These are phyloP conservation scores for Saccostrea glomerata DNA, from an alignment of 1,140 invertebrate genomes.

Conservation along the genomic window DNA sequence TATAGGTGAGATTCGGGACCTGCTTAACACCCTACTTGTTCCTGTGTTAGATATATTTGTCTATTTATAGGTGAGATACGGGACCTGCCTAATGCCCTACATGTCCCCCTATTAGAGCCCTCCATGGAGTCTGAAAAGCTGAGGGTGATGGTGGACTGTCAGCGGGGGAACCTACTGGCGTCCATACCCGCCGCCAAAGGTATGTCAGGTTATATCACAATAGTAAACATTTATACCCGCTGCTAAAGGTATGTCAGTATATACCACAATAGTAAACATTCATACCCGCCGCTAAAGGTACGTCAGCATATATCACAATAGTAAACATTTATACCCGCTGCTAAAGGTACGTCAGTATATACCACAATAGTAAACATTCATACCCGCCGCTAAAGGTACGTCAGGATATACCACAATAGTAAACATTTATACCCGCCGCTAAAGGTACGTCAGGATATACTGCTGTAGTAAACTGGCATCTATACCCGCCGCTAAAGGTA, in stretches of 20 bases:
- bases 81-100: slow-evolving; percentile 89
- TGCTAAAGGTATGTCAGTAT: no score
- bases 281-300: slow-evolving; percentile 44
- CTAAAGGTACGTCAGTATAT: no score
- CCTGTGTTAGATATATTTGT: slow-evolving; percentile 86
- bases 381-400: slow-evolving; percentile 44
- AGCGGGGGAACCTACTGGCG: slow-evolving; percentile 92
- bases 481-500: no score
- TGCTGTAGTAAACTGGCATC: no score
- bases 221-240: no score
- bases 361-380: no score
- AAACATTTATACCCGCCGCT: no score
- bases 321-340: no score
- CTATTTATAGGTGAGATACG: not conserved
- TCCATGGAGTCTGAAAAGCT: slow-evolving; percentile 94
- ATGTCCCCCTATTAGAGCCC: slow-evolving; percentile 91
- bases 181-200: slow-evolving; percentile 85
- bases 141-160: slow-evolving; percentile 94
- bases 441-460: not conserved
- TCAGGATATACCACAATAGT: no score
- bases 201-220: no score
- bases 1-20: slow-evolving; percentile 54
- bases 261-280: no score
- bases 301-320: no score
- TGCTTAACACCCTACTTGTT: slow-evolving; percentile 92